Evolutionary conservation across 2,113 vertebrate species (phyloP).

Genomic region (Oryzias woworae): DNA sequence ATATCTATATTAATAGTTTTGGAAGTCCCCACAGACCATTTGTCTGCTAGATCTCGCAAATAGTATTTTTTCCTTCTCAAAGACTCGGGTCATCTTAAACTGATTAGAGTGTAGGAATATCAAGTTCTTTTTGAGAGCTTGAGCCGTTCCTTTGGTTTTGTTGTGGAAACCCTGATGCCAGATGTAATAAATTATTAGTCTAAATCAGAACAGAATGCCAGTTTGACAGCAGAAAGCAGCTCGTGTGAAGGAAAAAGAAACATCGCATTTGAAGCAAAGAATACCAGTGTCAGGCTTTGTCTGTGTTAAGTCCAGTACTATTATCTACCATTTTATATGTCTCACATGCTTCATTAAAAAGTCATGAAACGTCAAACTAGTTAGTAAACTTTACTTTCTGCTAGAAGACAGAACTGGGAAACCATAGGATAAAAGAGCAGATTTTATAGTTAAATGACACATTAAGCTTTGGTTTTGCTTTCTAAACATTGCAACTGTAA

Average conservation of each 20-base stretch:
- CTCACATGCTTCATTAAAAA: slow-evolving; percentile 46
- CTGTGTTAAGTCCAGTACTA: slow-evolving; percentile 46
- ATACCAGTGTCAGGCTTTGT: slow-evolving; percentile 58
- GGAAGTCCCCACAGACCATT: slow-evolving; percentile 72
- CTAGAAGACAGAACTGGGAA: too few relatives aligned
- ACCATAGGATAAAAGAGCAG: too few relatives aligned
- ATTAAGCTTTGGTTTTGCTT: too few relatives aligned
- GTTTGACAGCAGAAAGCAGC: slow-evolving; percentile 66
- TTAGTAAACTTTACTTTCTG: too few relatives aligned
- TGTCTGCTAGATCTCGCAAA: slow-evolving; percentile 71
- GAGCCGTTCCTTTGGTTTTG: slow-evolving; percentile 74
- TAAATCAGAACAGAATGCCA: slow-evolving; percentile 80
- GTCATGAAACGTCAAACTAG: slow-evolving; percentile 7
- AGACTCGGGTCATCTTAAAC: slow-evolving; percentile 81
- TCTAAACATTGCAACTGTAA: too few relatives aligned
- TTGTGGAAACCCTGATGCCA: slow-evolving; percentile 72
- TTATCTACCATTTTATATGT: slow-evolving; percentile 63
- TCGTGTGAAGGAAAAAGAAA: slow-evolving; percentile 60
- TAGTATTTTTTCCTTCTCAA: slow-evolving; percentile 73
- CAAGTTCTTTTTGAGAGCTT: slow-evolving; percentile 67
- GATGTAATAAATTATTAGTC: slow-evolving; percentile 80
- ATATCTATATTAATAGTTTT: slow-evolving; percentile 79
- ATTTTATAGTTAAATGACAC: too few relatives aligned
- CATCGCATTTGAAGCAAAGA: slow-evolving; percentile 61
- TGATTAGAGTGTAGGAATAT: slow-evolving; percentile 81